These are phyloP conservation scores for Drosophila lutescens DNA, from an alignment of 2,888 invertebrate genomes.

Conservation along the genomic window DNA sequence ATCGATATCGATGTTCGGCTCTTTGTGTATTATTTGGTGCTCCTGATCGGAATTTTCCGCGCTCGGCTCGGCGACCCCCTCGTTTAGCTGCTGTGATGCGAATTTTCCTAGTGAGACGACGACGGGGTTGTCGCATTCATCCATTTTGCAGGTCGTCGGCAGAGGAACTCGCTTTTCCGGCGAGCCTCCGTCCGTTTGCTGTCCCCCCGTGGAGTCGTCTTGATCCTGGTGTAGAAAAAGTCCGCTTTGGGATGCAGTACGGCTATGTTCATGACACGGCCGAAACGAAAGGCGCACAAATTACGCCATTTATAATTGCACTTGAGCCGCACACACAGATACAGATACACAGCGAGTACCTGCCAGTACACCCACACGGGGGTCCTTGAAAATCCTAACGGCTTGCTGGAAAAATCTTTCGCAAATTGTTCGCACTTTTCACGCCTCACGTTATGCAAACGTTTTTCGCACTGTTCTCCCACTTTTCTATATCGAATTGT, in stretches of 20 bases:
- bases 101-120: constrained; percentile 83
- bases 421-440: constrained; percentile 16
- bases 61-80: constrained; percentile 22
- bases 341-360: constrained; percentile 37
- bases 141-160: constrained; percentile 83
- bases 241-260: constrained; percentile 19
- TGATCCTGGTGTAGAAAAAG: constrained; percentile 35
- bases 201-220: constrained; percentile 30
- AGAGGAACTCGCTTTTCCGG: constrained; percentile 76
- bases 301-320: constrained; percentile 78
- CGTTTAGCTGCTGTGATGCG: constrained; percentile 43
- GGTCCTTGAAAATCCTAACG: constrained; percentile 69
- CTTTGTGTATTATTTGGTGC: constrained; percentile 25
- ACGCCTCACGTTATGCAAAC: constrained; percentile 61
- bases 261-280: constrained; percentile 63
- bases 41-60: constrained; percentile 16
- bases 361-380: constrained; percentile 33
- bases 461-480: constrained; percentile 8
- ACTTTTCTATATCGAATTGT: constrained; percentile 7
- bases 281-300: constrained; percentile 51
- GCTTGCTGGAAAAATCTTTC: constrained; percentile 40
- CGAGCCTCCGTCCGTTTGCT: constrained; percentile 63
- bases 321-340: constrained; percentile 50
- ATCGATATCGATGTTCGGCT: constrained; percentile 37
- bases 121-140: constrained; percentile 85